These are phyloP conservation scores for Darevskia nairensis DNA, from an alignment of 2,797 vertebrate species.

Conservation along the genomic window DNA sequence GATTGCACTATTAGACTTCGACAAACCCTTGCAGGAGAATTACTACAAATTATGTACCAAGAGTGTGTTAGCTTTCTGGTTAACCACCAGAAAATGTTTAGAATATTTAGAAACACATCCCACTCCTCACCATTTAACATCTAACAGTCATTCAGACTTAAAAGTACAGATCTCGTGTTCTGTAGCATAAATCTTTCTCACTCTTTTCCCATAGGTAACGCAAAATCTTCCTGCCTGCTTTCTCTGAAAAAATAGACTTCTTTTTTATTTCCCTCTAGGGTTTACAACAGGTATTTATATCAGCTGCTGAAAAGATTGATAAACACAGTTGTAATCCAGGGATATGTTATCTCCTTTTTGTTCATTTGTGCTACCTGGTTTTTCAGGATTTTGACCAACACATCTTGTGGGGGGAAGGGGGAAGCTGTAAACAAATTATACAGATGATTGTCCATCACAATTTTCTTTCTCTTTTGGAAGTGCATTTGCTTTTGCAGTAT, in stretches of 20 bases:
- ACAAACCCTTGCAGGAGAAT: background rate
- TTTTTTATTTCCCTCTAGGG: background rate
- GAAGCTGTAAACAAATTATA: background rate
- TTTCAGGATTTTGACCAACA: background rate
- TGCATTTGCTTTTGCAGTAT: background rate
- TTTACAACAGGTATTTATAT: background rate
- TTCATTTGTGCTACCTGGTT: background rate
- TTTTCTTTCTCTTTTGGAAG: background rate
- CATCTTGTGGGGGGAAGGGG: background rate
- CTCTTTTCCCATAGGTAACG: conserved; percentile 12
- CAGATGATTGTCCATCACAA: conserved; percentile 6
- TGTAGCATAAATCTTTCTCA: conserved; percentile 22
- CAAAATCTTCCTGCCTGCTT: background rate
- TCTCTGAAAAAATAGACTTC: conserved; percentile 4
- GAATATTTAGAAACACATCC: conserved; percentile 31
- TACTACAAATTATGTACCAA: background rate
- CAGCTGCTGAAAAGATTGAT: background rate
- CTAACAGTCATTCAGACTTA: background rate
- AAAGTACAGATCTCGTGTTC: background rate
- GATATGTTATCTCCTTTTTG: background rate
- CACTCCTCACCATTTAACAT: conserved; percentile 31
- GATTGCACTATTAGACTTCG: background rate
- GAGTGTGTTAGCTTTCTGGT: background rate
- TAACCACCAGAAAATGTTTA: background rate
- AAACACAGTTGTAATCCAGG: background rate